phyloP scores from a whole-genome alignment of 1,140 invertebrate genomes.

The Ctenoplectra terminalis region DNA sequence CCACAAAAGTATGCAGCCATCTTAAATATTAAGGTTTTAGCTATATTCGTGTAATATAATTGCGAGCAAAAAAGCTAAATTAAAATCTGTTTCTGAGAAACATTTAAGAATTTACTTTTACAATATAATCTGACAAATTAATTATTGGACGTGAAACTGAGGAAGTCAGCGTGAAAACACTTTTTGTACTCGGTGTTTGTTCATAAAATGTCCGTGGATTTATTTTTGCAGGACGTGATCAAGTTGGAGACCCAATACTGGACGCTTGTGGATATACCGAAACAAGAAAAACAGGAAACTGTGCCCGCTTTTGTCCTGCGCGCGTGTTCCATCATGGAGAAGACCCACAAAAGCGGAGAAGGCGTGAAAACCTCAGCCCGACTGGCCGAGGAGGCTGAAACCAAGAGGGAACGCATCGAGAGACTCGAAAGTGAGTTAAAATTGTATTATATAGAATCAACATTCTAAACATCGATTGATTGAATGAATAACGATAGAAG shows the following conservation, averaged over 20 bases:
- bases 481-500: background rate
- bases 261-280: slow-evolving; percentile 95
- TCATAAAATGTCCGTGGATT: no score
- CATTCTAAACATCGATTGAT: no score
- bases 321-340: slow-evolving; percentile 95
- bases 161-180: no score
- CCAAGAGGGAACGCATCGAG: slow-evolving; percentile 91
- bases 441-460: background rate
- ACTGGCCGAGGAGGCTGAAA: slow-evolving; percentile 92
- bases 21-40: no score
- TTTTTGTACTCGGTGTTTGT: no score
- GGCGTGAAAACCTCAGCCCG: slow-evolving; percentile 93
- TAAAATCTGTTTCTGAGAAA: no score
- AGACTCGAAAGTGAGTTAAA: slow-evolving; percentile 89
- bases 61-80: no score
- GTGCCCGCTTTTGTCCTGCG: slow-evolving; percentile 94
- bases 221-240: slow-evolving; percentile 90
- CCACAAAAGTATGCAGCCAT: no score
- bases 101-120: no score
- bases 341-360: slow-evolving; percentile 93
- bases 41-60: no score
- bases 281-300: slow-evolving; percentile 94
- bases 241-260: slow-evolving; percentile 96
- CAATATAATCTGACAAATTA: no score
- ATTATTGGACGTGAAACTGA: no score